Evolutionary conservation across 1,140 invertebrate species (phyloP).

Genomic region (Eriocheir sinensis): DNA sequence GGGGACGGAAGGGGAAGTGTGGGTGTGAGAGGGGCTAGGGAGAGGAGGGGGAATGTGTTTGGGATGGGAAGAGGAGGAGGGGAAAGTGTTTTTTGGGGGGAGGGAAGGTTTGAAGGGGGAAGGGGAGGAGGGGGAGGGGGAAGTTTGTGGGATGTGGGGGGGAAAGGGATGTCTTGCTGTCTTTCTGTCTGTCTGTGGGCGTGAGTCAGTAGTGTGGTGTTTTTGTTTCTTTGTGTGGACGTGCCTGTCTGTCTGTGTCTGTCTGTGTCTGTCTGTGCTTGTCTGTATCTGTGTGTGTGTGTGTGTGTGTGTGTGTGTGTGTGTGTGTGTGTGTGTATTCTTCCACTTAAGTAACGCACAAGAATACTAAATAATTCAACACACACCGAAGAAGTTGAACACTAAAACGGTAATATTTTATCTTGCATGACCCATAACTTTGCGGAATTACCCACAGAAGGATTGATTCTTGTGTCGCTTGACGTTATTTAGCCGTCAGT

Average conservation of each 20-base stretch:
- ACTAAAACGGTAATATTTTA: no score
- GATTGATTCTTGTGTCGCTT: no score
- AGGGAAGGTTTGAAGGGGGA: background rate
- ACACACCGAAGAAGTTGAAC: no score
- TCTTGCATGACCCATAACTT: no score
- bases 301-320: slow-evolving; percentile 43
- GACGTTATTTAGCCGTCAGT: no score
- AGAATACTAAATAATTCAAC: no score
- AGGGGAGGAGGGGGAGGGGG: background rate
- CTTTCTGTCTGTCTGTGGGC: no score
- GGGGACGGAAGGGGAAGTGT: background rate
- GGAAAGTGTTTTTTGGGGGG: background rate
- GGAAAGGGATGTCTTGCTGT: background rate
- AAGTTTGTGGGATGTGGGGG: background rate
- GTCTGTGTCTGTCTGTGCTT: background rate
- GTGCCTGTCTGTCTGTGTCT: background rate
- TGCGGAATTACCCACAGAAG: no score
- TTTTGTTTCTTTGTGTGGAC: no score
- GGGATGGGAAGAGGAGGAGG: no score
- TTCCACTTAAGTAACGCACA: no score
- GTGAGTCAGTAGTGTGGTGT: no score
- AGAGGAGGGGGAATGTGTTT: background rate
- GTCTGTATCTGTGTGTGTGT: slow-evolving; percentile 17
- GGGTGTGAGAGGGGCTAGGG: background rate
- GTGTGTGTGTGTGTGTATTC: slow-evolving; percentile 32